Conservation (phyloP, 2,797 vertebrate genomes). For the Lithobates sylvaticus region DNA sequence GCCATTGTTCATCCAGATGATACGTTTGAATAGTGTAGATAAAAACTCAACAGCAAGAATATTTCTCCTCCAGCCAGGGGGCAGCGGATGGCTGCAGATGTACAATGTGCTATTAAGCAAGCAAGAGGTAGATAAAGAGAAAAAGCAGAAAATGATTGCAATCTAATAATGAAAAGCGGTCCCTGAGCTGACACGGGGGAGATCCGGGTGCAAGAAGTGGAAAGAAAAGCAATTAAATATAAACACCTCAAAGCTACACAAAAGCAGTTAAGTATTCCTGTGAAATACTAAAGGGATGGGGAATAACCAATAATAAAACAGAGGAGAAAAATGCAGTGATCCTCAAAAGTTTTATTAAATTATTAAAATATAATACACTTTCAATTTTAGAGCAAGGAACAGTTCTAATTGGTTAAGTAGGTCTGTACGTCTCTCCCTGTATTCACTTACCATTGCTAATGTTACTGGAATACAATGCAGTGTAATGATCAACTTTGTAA, state of each 20-base stretch:
- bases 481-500: too few relatives aligned
- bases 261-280: constrained; percentile 12
- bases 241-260: constrained; percentile 31
- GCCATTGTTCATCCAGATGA: not conserved
- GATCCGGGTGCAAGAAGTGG: constrained; percentile 27
- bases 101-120: constrained; percentile 21
- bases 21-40: not conserved
- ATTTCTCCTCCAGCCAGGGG: not conserved
- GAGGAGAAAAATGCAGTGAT: not conserved
- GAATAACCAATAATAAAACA: not conserved
- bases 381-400: not conserved
- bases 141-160: constrained; percentile 4
- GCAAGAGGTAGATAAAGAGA: constrained; percentile 11
- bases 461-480: too few relatives aligned
- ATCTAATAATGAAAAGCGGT: constrained; percentile 42
- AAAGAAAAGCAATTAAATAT: constrained; percentile 50
- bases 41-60: not conserved
- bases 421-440: too few relatives aligned
- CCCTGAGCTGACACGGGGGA: not conserved
- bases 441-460: too few relatives aligned
- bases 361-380: not conserved
- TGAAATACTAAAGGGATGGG: not conserved
- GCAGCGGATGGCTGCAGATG: not conserved
- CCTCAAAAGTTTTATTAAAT: not conserved
- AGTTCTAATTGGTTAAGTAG: not conserved